Base-by-base conservation (phyloP, 2,888 invertebrate species). In the Dasysyrphus tricinctus region DNA sequence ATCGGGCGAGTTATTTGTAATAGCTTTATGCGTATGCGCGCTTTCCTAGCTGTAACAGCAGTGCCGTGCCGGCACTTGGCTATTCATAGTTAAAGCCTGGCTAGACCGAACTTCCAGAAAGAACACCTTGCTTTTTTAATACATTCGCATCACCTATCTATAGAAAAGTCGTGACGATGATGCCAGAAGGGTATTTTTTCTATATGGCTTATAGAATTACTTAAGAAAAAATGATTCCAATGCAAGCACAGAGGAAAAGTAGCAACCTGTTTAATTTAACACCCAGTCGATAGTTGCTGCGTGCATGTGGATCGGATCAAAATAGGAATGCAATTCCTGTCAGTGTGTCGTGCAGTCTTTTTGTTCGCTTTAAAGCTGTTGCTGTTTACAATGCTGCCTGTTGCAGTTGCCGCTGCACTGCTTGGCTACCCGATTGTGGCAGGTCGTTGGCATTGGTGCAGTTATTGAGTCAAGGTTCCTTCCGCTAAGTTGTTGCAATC, bases 361-460 rank as follows among this genome's bases (percentile, higher is more conserved):
- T 77, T 77, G 76, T 69, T 80, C 39, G 16, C 16, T 39, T 49
- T 34, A 2, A 59, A 47, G 32, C 51, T 74, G 57, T 29, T 67
- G 57, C 14, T 54, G 39, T 69, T 69, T 69, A 54, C 69, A 39
- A 39, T 39, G 69, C 39, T 39, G 69, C 39, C 8, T 61, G 34
- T 49, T 44, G 44, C 65, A 59, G 65, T 37, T 69, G 72, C 29
- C 65, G 63, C 72, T 65, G 76, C 72, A 39, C n/a, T 39, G 77
- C 74, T 79, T 59, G 39, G 70, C 61, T 76, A 47, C 51, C 76
- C 72, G 87, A 76, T 83, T 88, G 86, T 85, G 89, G 89, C 91
- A 91, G 92, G 92, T 92, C 92, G 92, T 92, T 92, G 91, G 91
- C 92, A 91, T 92, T 92, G 92, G 90, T 88, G 89, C 90, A 90